Conservation (phyloP, 2,113 vertebrate species). For the Varanus komodoensis region DNA sequence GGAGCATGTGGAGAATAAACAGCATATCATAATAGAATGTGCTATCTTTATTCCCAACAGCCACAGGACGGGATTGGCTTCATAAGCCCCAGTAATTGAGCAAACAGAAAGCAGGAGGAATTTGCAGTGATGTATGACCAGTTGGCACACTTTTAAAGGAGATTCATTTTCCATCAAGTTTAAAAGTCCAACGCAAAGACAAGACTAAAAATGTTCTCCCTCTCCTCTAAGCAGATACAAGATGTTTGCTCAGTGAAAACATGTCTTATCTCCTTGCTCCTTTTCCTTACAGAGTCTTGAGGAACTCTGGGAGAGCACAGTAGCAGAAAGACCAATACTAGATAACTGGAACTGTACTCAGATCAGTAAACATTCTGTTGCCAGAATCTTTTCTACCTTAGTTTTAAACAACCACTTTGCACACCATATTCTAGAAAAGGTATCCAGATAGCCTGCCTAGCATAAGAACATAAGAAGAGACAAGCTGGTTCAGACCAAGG, state of each 20-base stretch:
- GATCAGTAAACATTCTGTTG: neutral
- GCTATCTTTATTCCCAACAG: constrained; percentile 18
- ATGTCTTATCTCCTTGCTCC: neutral
- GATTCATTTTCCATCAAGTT: constrained; percentile 36
- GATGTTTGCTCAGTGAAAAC: constrained; percentile 27
- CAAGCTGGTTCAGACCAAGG: neutral
- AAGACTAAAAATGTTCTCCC: constrained; percentile 38
- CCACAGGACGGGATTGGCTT: constrained; percentile 6
- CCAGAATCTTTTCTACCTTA: neutral
- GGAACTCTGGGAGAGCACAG: neutral
- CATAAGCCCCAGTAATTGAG: constrained; percentile 28
- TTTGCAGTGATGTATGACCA: constrained; percentile 26
- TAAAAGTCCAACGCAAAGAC: constrained; percentile 39
- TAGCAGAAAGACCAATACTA: neutral
- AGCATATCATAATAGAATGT: constrained; percentile 33
- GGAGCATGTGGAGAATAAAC: constrained; percentile 39
- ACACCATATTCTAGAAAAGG: neutral
- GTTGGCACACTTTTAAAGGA: constrained; percentile 23
- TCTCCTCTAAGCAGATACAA: neutral
- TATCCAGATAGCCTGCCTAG: neutral
- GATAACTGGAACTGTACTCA: constrained; percentile 7
- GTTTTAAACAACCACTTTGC: neutral
- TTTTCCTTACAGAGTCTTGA: constrained; percentile 24
- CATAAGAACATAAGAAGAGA: neutral
- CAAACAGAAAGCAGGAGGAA: constrained; percentile 44